A percentile compares a stretch with the other conserved stretches of the same genome.
Conservation (phyloP, 2,888 invertebrate species). For the Tipula helvola region DNA sequence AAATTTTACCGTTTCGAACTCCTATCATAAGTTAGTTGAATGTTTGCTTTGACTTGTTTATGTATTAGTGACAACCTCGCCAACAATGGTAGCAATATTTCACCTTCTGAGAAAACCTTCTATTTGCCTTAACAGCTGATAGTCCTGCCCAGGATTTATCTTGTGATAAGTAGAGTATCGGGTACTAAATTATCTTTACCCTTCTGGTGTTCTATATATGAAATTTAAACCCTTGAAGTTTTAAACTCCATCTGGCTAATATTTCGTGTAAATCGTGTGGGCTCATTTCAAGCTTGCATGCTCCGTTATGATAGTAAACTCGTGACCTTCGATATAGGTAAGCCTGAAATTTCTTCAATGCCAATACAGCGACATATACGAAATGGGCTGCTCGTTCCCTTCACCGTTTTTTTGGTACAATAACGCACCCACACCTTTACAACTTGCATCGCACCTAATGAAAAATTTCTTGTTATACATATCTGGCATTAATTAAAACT, state of each 20-base stretch:
- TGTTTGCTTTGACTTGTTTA: too few relatives aligned
- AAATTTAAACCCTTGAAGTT: neutral
- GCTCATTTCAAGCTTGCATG: too few relatives aligned
- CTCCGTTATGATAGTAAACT: too few relatives aligned
- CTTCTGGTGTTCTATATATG: neutral
- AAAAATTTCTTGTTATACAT: neutral
- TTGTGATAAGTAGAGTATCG: neutral
- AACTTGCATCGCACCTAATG: neutral
- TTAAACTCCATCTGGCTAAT: neutral
- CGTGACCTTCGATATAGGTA: neutral
- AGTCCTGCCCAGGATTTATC: too few relatives aligned
- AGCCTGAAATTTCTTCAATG: neutral
- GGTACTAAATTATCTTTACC: neutral
- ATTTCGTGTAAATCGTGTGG: too few relatives aligned
- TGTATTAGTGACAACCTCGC: too few relatives aligned
- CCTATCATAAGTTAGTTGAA: too few relatives aligned
- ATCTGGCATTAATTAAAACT: too few relatives aligned
- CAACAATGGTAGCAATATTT: too few relatives aligned
- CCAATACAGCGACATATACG: neutral
- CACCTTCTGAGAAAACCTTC: too few relatives aligned
- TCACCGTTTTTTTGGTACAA: neutral
- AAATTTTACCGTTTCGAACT: too few relatives aligned
- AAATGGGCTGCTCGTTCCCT: neutral
- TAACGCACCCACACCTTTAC: neutral
- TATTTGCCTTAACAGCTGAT: too few relatives aligned